These are phyloP conservation scores for Philaenus spumarius DNA, from an alignment of 1,140 invertebrate genomes.

Conservation along the genomic window DNA sequence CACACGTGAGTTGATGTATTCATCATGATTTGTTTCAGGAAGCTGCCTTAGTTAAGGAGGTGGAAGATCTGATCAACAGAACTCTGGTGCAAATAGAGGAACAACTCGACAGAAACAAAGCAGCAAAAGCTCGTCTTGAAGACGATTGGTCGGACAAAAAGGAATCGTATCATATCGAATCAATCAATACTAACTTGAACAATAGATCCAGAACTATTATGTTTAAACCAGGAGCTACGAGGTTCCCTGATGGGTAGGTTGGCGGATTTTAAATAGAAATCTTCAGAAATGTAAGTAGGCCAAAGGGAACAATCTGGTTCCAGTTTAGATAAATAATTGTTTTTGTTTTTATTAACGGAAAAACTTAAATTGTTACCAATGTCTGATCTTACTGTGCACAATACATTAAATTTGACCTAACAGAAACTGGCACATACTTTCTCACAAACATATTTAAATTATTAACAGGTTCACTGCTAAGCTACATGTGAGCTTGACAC, in stretches of 20 bases:
- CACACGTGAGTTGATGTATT: neutral
- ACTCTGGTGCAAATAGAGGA: conserved; percentile 59
- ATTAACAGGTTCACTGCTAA: too few species aligned
- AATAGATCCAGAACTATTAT: conserved; percentile 55
- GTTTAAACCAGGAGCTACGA: conserved; percentile 60
- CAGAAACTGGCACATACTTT: too few species aligned
- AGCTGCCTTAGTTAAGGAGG: conserved; percentile 56
- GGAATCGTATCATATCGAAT: conserved; percentile 69
- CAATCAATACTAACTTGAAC: conserved; percentile 52
- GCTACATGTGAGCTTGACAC: too few species aligned
- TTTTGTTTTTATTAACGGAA: too few species aligned
- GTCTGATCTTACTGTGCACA: too few species aligned
- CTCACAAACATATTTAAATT: too few species aligned
- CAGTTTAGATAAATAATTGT: too few species aligned
- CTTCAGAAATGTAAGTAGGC: too few species aligned
- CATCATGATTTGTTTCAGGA: conserved; percentile 42
- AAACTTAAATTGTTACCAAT: neutral
- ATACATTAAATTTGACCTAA: too few species aligned
- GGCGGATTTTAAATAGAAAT: too few species aligned
- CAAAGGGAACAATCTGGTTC: too few species aligned
- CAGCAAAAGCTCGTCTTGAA: conserved; percentile 70
- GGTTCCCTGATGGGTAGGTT: conserved; percentile 55
- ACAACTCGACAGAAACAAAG: conserved; percentile 67
- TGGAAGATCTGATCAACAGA: conserved; percentile 49
- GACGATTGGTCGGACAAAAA: conserved; percentile 86